A percentile compares a stretch with the other conserved stretches of the same genome.
Evolutionary conservation across 1,140 invertebrate genomes (phyloP).

Genomic region (Eriosoma lanigerum): DNA sequence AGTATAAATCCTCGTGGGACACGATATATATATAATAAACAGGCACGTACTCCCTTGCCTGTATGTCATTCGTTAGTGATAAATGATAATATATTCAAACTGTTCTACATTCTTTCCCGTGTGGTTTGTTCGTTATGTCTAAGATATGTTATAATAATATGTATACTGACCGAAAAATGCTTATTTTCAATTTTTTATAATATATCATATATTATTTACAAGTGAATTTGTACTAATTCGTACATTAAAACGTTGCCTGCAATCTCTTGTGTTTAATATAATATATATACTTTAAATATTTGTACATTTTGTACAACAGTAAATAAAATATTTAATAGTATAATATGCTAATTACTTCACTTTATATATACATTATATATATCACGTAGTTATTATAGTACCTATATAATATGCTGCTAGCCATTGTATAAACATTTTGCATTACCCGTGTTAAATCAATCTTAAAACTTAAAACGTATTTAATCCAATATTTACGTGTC

Average conservation of each 20-base stretch:
- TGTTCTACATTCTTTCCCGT: not conserved
- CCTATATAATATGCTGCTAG: not conserved
- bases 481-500: slow-evolving; percentile 31
- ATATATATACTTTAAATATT: not conserved
- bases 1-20: not conserved
- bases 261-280: no score
- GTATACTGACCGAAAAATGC: not conserved
- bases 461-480: not conserved
- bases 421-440: not conserved
- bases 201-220: no score
- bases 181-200: no score
- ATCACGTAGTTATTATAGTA: not conserved
- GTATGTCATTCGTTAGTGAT: not conserved
- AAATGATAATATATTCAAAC: not conserved
- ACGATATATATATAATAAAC: not conserved
- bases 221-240: no score
- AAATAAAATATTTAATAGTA: no score
- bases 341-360: no score
- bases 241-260: not conserved
- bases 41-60: not conserved
- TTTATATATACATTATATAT: not conserved
- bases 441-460: slow-evolving; percentile 5
- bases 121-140: not conserved
- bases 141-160: not conserved
- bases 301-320: no score